Base-by-base conservation (phyloP, 2,888 invertebrate genomes). In the Drosophila sordidapex region DNA sequence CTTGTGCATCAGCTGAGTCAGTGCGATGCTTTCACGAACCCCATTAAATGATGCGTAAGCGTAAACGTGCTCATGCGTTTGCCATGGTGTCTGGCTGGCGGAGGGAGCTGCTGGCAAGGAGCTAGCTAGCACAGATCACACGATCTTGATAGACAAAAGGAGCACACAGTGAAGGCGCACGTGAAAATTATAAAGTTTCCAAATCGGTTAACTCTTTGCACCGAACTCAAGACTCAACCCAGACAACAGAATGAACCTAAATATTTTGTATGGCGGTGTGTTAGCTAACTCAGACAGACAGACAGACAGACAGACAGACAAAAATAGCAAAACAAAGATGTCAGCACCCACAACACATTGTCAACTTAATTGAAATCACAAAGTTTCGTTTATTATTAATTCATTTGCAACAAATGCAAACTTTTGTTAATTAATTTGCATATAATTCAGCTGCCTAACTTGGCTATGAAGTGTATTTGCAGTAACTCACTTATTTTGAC, bases 21-120 rank as follows among this genome's bases (percentile, higher is more conserved):
- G 58, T 60, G 63, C 69, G 65, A 52, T 64, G 53, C 48, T 57
- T 81, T 70, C 87, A 81, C 89, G 80, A 87, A 76, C 71, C 73
- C 89, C 80, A 89, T 87, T 89, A 87, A 87, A 83, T 81, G 87
- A 87, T 87, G 85, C 85, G 85, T 86, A 86, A 80, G 72, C 62
- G 21, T 76, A 78, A 78, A 87, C 87, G 85, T 87, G 87, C 85
- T 87, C 88, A 87, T 82, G 79, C 88, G 86, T 83, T 76, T 53
- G 33, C 51, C 71, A 58, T 56, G 57, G 3, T 36, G 35, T 11
- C 33, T 51, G 64, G 27, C 13, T 2, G 49, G 25, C 53, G 25
- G 52, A 53, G 51, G 33, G 21, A 25, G 59, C 10, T 27, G 48
- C 43, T 43, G 48, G 25, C 46, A 21, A 52, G 21, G 58, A 56